These are phyloP conservation scores for Chelon labrosus DNA, from an alignment of 2,797 vertebrate species.

Conservation along the genomic window DNA sequence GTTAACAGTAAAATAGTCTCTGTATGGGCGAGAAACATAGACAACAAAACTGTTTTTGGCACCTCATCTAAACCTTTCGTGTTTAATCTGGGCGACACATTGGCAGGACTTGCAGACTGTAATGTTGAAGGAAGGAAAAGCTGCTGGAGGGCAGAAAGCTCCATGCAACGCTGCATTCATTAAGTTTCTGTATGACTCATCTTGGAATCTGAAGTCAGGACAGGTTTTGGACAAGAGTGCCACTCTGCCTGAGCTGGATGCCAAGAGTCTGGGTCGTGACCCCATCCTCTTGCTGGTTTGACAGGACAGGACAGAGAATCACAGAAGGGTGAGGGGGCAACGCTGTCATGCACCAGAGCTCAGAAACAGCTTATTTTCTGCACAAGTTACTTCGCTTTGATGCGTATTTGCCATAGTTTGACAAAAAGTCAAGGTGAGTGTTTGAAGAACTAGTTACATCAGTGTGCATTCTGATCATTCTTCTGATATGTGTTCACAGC, in stretches of 20 bases:
- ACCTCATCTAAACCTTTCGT: background rate
- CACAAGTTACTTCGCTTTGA: background rate
- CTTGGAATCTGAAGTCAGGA: constrained; percentile 38
- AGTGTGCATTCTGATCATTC: constrained; percentile 9
- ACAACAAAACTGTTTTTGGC: background rate
- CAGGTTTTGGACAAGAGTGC: constrained; percentile 33
- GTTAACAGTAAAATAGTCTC: background rate
- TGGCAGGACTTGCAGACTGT: background rate
- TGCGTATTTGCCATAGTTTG: background rate
- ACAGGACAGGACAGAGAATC: background rate
- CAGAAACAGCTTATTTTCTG: background rate
- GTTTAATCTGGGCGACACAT: constrained; percentile 3
- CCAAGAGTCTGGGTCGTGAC: constrained; percentile 53
- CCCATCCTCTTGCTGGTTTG: background rate
- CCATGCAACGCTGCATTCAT: background rate
- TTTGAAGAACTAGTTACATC: background rate
- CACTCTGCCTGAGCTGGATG: constrained; percentile 13
- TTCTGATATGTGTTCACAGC: background rate
- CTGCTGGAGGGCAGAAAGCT: constrained; percentile 27
- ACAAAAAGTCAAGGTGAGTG: background rate
- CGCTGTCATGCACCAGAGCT: background rate
- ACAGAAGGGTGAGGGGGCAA: background rate
- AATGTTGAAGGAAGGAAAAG: background rate
- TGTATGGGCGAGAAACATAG: background rate
- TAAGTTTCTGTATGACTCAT: constrained; percentile 59